Evolutionary conservation across 2,888 invertebrate genomes (phyloP).

Genomic region (Axea sp.): DNA sequence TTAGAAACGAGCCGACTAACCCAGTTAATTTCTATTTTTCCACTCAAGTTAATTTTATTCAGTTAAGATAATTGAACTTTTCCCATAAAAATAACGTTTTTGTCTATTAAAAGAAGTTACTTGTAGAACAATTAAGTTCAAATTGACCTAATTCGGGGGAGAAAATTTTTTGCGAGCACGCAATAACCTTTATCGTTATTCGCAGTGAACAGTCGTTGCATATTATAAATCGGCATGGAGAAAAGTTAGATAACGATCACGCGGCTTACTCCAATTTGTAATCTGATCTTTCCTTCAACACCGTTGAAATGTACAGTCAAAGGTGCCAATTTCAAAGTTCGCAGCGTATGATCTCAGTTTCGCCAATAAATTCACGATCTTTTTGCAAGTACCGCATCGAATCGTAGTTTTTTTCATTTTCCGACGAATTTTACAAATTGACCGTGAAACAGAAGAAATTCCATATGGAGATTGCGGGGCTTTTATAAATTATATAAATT

Average conservation of each 20-base stretch:
- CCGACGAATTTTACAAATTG: conserved; percentile 63
- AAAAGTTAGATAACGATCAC: conserved; percentile 57
- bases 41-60: conserved; percentile 24
- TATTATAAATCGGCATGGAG: conserved; percentile 55
- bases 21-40: conserved; percentile 16
- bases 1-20: conserved; percentile 9
- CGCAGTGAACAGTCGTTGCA: conserved; percentile 41
- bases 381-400: conserved; percentile 26
- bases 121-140: conserved; percentile 35
- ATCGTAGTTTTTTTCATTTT: background rate
- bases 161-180: conserved; percentile 43
- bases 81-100: conserved; percentile 30
- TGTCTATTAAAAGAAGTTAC: conserved; percentile 32
- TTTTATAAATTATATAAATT: background rate
- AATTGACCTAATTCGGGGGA: conserved; percentile 43
- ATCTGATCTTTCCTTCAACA: conserved; percentile 47
- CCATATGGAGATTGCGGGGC: background rate
- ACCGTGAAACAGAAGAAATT: conserved; percentile 49
- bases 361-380: conserved; percentile 33
- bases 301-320: conserved; percentile 51
- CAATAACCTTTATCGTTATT: conserved; percentile 54
- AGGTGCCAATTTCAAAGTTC: conserved; percentile 48
- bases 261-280: conserved; percentile 52
- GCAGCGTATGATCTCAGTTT: conserved; percentile 38
- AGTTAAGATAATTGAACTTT: conserved; percentile 24